Evolutionary conservation across 2,113 vertebrate genomes (phyloP).

Genomic region (Chionis minor): DNA sequence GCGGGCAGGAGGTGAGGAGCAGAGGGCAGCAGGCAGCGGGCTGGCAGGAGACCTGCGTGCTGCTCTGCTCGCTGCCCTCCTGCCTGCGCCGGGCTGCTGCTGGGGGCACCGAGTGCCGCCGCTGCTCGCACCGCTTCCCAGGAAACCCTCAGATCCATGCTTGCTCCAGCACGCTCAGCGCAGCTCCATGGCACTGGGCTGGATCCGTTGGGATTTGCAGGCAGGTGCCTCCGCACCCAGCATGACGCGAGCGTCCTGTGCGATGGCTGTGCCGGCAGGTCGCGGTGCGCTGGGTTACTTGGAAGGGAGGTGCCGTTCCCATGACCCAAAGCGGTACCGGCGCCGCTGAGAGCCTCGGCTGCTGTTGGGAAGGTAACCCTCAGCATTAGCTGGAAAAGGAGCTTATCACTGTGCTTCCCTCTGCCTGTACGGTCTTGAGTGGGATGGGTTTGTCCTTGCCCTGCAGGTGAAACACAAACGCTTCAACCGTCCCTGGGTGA

Average conservation of each 20-base stretch:
- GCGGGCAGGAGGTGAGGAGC: neutral
- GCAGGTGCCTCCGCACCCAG: accelerated
- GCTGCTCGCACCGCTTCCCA: neutral
- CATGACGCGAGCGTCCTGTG: accelerated
- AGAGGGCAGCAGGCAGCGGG: neutral
- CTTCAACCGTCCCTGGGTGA: slow-evolving; percentile 13
- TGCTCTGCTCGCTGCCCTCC: neutral
- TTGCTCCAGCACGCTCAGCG: accelerated
- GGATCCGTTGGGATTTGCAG: neutral
- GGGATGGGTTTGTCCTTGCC: neutral
- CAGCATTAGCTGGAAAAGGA: neutral
- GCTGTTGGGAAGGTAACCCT: neutral
- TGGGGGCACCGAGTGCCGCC: neutral
- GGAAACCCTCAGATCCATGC: neutral
- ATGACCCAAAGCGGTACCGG: accelerated
- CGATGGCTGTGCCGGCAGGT: accelerated
- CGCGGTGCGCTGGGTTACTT: accelerated
- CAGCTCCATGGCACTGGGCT: neutral
- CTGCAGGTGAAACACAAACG: slow-evolving; percentile 10
- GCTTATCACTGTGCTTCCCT: neutral
- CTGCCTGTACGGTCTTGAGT: slow-evolving; percentile 51
- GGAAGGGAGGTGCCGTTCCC: neutral
- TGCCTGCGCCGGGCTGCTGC: neutral
- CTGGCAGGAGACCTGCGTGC: neutral
- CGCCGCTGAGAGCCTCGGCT: neutral